These are phyloP conservation scores for Linnaemya vulpina DNA, from an alignment of 2,888 invertebrate species.

Conservation along the genomic window DNA sequence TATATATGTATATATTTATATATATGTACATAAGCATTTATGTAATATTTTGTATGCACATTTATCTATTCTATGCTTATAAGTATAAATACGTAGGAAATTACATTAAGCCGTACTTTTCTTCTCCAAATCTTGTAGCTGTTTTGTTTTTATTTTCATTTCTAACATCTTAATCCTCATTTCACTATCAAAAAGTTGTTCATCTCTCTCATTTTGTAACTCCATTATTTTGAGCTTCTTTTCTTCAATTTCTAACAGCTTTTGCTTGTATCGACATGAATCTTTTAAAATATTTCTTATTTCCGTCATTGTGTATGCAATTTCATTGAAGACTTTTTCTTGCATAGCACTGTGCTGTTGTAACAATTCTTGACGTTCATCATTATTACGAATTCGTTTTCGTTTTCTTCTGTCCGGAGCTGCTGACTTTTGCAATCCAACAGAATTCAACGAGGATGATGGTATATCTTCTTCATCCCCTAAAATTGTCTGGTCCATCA, in stretches of 20 bases:
- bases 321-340: conserved; percentile 20
- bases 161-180: conserved; percentile 31
- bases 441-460: background rate
- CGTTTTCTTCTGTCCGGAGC: conserved; percentile 6
- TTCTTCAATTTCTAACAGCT: conserved; percentile 52
- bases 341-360: conserved; percentile 17
- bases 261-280: conserved; percentile 30
- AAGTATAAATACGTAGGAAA: background rate
- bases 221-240: conserved; percentile 35
- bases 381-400: conserved; percentile 17
- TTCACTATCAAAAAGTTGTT: conserved; percentile 39
- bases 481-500: background rate
- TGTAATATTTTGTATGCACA: background rate
- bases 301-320: conserved; percentile 11
- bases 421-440: background rate
- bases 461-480: conserved; percentile 1
- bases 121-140: conserved; percentile 25
- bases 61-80: background rate
- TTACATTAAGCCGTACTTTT: background rate
- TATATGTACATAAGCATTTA: background rate
- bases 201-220: conserved; percentile 19
- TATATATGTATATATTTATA: no score
- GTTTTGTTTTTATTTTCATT: conserved; percentile 39
- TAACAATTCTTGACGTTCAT: conserved; percentile 20
- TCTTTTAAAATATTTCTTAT: conserved; percentile 34